Conservation (phyloP, 2,797 vertebrate species). For the Halcyon leucocephala region DNA sequence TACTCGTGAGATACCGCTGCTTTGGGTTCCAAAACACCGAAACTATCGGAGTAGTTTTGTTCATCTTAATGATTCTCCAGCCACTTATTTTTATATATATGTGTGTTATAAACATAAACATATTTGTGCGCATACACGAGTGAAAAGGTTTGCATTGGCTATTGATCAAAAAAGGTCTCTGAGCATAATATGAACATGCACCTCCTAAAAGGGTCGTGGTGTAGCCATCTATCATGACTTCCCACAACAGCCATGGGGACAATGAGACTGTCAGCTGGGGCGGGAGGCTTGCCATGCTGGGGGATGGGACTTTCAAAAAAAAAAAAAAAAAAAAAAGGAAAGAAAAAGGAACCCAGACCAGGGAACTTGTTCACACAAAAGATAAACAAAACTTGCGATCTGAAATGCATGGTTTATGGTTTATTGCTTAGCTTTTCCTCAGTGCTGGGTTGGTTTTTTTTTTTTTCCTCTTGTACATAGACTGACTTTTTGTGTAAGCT, state of each 20-base stretch:
- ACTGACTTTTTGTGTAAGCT: not conserved
- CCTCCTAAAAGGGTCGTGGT: conserved; percentile 44
- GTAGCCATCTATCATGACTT: conserved; percentile 58
- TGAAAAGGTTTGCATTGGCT: conserved; percentile 15
- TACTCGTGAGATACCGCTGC: not conserved
- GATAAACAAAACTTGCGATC: not conserved
- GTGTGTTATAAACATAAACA: not conserved
- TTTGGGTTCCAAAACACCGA: not conserved
- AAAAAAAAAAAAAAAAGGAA: not conserved
- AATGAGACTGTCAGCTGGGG: conserved; percentile 36
- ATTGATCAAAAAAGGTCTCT: conserved; percentile 62
- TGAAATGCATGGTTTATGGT: not conserved
- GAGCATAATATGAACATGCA: not conserved
- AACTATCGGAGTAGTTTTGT: not conserved
- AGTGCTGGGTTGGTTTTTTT: not conserved
- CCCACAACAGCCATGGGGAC: conserved; percentile 34
- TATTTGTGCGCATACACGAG: not conserved
- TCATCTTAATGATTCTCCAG: not conserved
- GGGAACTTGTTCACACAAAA: not conserved
- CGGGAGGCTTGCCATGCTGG: not conserved
- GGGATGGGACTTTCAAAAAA: conserved; percentile 1
- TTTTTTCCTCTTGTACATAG: not conserved
- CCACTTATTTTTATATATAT: not conserved
- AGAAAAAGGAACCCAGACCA: not conserved
- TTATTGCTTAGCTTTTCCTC: not conserved